Evolutionary conservation across 2,888 invertebrate species (phyloP), one percentile per base, ranked within the genome.

Genomic region (Peribatodes rhomboidaria): DNA sequence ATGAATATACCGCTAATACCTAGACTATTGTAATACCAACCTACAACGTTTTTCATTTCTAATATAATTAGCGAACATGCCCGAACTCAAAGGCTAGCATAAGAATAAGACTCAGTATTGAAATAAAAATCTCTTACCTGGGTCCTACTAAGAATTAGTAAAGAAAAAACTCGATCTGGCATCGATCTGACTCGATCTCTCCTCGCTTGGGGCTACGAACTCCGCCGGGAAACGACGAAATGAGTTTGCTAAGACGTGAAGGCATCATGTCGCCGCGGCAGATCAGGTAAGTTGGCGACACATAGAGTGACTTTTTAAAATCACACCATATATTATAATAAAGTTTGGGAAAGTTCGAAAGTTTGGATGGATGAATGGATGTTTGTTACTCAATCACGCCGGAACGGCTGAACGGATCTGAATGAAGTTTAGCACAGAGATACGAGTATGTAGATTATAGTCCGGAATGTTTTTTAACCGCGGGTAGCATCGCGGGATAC

Each of bases 201-300:
- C 18, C 33, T 46, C 62, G 57, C 62, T 50, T 9, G 10, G 14
- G 62, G 62, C 52, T 56, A 18, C 20, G 10, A 47, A 42, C 41
- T 42, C 37, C 52, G n/a, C 55, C 7, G 42, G 55, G 42, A 56
- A 50, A 49, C 61, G 52, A 46, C 33, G 57, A 57, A 57, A 63
- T 57, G 62, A 63, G 62, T 57, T 63, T 57, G 16, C 57, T 44
- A 57, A 57, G 52, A 63, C 46, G 57, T 57, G 46, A 37, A 63
- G 57, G 46, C 52, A 63, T 52, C 57, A 46, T 50, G 57, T 53
- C 57, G 52, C 52, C 37, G 31, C 44, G 33, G 31, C 10, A 41
- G 31, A 52, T 57, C 46, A 46, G 37, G 57, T 50, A n/a, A 18
- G 56, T 1, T 27, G 35, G 44, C 2, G 50, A 9, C 44, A 50